A percentile compares a stretch with the other conserved stretches of the same genome.
phyloP scores from a whole-genome alignment of 2,797 vertebrate species.

The Simalia tracyae region DNA sequence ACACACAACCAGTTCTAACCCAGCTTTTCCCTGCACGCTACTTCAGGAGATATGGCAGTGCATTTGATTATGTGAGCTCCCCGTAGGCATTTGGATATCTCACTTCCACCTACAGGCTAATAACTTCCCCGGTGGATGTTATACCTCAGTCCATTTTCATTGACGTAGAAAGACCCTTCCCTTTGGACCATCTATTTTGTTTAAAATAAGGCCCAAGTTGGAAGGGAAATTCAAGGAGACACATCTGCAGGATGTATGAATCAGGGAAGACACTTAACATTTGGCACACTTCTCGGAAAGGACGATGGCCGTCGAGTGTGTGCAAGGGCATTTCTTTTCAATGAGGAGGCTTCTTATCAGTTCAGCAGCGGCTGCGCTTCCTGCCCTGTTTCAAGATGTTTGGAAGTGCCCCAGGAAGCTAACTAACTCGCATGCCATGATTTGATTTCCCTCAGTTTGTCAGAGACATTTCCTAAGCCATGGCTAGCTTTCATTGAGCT shows the following conservation, averaged over 20 bases:
- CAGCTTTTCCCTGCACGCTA: not conserved
- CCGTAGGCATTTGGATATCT: not conserved
- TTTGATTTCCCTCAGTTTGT: not conserved
- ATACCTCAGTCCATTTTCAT: not conserved
- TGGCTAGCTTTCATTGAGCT: not conserved
- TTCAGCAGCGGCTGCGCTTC: constrained; percentile 63
- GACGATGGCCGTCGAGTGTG: not conserved
- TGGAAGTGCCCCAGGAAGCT: constrained; percentile 49
- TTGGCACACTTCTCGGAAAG: constrained; percentile 71
- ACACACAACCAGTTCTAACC: not conserved
- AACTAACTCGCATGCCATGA: constrained; percentile 41
- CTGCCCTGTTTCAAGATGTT: constrained; percentile 72
- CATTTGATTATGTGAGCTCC: not conserved
- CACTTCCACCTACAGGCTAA: not conserved
- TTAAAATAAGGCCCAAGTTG: not conserved
- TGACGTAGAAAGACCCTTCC: not conserved
- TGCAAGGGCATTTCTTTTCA: not conserved
- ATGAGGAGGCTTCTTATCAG: constrained; percentile 50
- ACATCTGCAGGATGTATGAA: constrained; percentile 71
- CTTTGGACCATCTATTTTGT: constrained; percentile 4
- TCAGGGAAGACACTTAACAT: constrained; percentile 52
- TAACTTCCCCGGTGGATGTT: not conserved
- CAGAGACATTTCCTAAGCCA: not conserved
- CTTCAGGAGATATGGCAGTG: not conserved
- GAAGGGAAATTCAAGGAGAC: constrained; percentile 57